Base-by-base conservation (phyloP, 2,113 vertebrate genomes). In the Sisor rabdophorus region DNA sequence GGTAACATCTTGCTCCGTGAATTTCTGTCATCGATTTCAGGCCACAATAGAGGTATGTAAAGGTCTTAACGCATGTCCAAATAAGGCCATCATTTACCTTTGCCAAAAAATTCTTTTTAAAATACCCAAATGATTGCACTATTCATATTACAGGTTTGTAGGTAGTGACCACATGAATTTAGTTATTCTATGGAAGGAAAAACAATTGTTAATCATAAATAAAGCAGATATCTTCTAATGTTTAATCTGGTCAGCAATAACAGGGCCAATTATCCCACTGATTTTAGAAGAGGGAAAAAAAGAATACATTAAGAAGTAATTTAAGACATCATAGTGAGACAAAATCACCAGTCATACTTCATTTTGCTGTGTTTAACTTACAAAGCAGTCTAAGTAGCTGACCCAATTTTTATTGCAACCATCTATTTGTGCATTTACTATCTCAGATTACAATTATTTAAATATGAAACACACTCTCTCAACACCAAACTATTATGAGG, bases 401-500 rank as follows among this genome's bases (percentile, higher is more conserved):
- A 58, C 63, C 15, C 17, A n/a, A 44, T 44, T 55, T 75, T 55
- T 22, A 58, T 10, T 0, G 10, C 11, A n/a, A 5, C 24, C 53
- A 48, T 63, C 36, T 30, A 44, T 1, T 55, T 8, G 13, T 52
- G 19, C 32, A 9, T 65, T 52, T 36, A 36, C 40, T 32, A 12
- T 47, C 52, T 68, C 19, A 28, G 55, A 69, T 55, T 22, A 65
- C 44, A 67, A 64, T 19, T 12, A 61, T 20, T 36, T 64, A 4
- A 59, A n/a, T 67, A 53, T 53, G 54, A 73, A 60, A 60, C 48
- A 36, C 24, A 54, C 17, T 20, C 20, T 2, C 72, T 28, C 26
- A 54, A 44, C 20, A 56, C 28, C 65, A 63, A 61, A n/a, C 12
- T 68, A 72, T 59, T 53, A 76, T 56, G 12, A 78, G 56, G 67